Percentiles rank a stretch among this genome's conserved stretches.
Conservation (phyloP, 2,888 invertebrate species). For the Axea sp. region DNA sequence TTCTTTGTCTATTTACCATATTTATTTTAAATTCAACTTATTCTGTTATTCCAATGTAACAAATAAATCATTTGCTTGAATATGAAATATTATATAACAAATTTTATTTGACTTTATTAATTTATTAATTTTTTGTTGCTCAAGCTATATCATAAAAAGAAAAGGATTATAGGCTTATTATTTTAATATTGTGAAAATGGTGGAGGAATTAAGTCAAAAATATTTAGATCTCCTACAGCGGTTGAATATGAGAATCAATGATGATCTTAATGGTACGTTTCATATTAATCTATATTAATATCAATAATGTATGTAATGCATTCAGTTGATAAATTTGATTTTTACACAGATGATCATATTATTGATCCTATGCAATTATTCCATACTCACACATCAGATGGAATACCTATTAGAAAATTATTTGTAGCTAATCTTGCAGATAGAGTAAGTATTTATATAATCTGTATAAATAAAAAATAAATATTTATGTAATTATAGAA, state of each 20-base stretch:
- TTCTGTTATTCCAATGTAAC: no score
- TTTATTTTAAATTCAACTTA: no score
- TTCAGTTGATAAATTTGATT: background rate
- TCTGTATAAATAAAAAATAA: no score
- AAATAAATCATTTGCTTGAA: no score
- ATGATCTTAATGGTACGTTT: conserved; percentile 11
- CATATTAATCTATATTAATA: background rate
- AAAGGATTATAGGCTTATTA: no score
- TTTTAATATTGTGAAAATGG: no score
- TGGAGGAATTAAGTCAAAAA: conserved; percentile 22
- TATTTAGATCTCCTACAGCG: conserved; percentile 26
- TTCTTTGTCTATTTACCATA: no score
- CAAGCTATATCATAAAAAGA: no score
- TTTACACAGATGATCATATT: conserved; percentile 9
- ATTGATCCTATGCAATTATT: conserved; percentile 11
- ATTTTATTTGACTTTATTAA: no score
- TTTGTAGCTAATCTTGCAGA: conserved; percentile 82
- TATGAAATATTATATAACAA: no score
- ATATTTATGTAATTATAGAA: no score
- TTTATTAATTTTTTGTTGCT: no score
- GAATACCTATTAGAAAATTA: conserved; percentile 82
- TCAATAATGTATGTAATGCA: background rate
- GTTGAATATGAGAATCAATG: conserved; percentile 5
- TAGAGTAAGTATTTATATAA: conserved; percentile 78
- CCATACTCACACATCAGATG: conserved; percentile 80